Base-by-base conservation (phyloP, 2,888 invertebrate genomes). In the Plebejus anna region DNA sequence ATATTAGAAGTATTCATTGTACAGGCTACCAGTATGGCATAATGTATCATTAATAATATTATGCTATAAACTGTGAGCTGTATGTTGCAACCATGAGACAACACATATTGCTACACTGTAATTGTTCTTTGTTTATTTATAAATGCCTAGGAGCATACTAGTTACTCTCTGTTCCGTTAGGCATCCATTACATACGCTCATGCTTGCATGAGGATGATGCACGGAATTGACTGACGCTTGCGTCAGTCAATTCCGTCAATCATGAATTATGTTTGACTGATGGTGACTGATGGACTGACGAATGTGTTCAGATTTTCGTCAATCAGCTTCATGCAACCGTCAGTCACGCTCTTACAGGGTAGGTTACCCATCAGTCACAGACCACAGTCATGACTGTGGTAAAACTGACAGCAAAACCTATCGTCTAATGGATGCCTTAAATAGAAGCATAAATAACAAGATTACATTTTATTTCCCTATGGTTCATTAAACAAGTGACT, bases 1-100 rank as follows among this genome's bases (percentile, higher is more conserved):
- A 66, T 61, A 28, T 42, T 1, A 32, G 32, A 42, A 42, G 71
- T 71, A 42, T 42, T 71, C 42, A 71, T 71, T 71, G 71, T 71
- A 22, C 7, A 2, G 32, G 32, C 28, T 66, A 55, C 61, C 13
- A 13, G 32, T 36, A 32, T 66, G 32, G 66, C 13, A 36, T 66
- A 36, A 32, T 36, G 16, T 66, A 32, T 13, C 32, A 36, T 32
- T 66, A 32, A 66, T 61, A 28, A 28, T 42, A 71, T 2, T 32
- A 32, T 61, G 28, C 28, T 28, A 22, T 28, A 28, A 22, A 28
- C 61, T 61, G 11, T 9, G 28, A 3, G 28, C 9, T 22, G 61
- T 22, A 22, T 22, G 61, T 61, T 28, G n/a, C 61, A 22, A 22
- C 22, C 11, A 22, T 9, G 9, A 7, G 9, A 61, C 61, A 22